These are phyloP conservation scores for Drosophila orosa DNA, from an alignment of 1,140 invertebrate genomes.

Conservation along the genomic window DNA sequence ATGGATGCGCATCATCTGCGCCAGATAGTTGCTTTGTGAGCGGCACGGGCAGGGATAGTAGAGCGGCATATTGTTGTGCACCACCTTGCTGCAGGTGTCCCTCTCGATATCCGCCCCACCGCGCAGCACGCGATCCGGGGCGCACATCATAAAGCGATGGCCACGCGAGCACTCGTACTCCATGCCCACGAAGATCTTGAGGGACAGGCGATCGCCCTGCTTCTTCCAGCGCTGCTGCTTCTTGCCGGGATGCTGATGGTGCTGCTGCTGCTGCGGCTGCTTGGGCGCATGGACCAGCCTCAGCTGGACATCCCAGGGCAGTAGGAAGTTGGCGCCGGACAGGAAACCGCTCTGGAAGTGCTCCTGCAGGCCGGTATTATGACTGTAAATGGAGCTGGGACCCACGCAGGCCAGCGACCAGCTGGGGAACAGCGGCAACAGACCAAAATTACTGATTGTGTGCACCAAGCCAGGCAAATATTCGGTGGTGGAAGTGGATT, in stretches of 20 bases:
- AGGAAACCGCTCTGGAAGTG: conserved; percentile 94
- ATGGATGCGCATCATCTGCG: conserved; percentile 96
- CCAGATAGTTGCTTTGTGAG: conserved; percentile 88
- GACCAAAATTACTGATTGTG: conserved; percentile 89
- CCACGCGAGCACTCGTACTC: conserved; percentile 98
- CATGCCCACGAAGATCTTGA: conserved; percentile 97
- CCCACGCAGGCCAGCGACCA: conserved; percentile 97
- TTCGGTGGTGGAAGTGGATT: conserved; percentile 91
- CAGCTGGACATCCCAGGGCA: conserved; percentile 98
- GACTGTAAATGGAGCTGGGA: conserved; percentile 95
- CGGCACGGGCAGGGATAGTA: conserved; percentile 95
- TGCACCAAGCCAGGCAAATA: conserved; percentile 96
- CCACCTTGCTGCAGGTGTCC: conserved; percentile 93
- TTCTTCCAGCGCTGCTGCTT: conserved; percentile 72
- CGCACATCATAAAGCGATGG: conserved; percentile 96
- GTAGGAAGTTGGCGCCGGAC: conserved; percentile 93
- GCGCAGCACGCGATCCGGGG: conserved; percentile 93
- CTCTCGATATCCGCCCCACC: conserved; percentile 90
- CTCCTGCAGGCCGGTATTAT: conserved; percentile 92
- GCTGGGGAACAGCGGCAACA: conserved; percentile 95
- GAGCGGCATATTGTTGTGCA: conserved; percentile 94
- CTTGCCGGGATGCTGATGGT: conserved; percentile 38
- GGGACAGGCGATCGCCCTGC: conserved; percentile 87
- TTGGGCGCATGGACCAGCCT: conserved; percentile 84
- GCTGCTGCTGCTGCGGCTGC: conserved; percentile 48